Evolutionary conservation across 2,113 vertebrate genomes (phyloP).

Genomic region (rabbit (Oryctolagus cuniculus)): DNA sequence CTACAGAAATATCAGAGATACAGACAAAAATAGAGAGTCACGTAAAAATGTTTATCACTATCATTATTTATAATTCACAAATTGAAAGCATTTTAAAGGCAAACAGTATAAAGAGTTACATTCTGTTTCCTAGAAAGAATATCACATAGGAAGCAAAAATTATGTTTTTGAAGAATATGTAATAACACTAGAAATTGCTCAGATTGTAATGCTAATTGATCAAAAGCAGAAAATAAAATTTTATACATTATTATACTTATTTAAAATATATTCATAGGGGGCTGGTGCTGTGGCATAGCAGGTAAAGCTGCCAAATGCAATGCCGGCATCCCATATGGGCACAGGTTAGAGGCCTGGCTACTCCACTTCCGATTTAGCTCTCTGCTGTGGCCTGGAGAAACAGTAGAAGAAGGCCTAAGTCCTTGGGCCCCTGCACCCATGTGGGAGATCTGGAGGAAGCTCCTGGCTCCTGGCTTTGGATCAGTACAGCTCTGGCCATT

Average conservation of each 20-base stretch:
- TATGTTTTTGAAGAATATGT: slow-evolving; percentile 3
- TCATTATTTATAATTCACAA: neutral
- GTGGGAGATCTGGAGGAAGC: too few relatives aligned
- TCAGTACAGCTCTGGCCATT: too few relatives aligned
- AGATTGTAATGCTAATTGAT: neutral
- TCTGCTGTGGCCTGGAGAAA: too few relatives aligned
- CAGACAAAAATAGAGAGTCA: neutral
- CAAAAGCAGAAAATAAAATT: neutral
- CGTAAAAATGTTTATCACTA: neutral
- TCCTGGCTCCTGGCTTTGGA: too few relatives aligned
- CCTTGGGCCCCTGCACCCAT: too few relatives aligned
- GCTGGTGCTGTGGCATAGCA: too few relatives aligned
- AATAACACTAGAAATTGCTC: neutral
- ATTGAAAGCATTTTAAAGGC: neutral
- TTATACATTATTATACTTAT: neutral
- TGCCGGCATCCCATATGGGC: too few relatives aligned
- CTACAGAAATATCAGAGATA: neutral
- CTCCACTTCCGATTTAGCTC: too few relatives aligned
- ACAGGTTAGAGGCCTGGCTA: too few relatives aligned
- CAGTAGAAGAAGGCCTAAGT: too few relatives aligned
- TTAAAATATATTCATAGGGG: slow-evolving; percentile 30
- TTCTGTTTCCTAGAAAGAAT: neutral
- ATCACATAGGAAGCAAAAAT: neutral
- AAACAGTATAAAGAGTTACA: neutral
- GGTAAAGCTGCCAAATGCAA: too few relatives aligned